Evolutionary conservation across 2,113 vertebrate genomes (phyloP).

Genomic region (Dermatemys mawii): DNA sequence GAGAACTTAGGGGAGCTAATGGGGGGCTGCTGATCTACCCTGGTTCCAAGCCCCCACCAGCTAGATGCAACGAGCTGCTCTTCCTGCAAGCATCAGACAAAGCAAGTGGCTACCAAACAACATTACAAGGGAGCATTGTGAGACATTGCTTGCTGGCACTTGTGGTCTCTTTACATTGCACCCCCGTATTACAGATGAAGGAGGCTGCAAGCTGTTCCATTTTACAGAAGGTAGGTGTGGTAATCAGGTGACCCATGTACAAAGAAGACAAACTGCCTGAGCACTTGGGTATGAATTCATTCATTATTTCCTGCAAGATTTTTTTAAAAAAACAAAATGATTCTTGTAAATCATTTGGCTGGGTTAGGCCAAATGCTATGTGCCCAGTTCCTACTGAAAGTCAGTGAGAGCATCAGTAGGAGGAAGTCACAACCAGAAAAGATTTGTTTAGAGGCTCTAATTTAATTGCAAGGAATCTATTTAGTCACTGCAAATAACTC

Average conservation of each 20-base stretch:
- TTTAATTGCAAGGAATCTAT: neutral
- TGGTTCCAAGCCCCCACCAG: too few relatives aligned
- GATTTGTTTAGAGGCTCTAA: neutral
- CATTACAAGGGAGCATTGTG: too few relatives aligned
- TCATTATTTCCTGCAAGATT: neutral
- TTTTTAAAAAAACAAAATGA: neutral
- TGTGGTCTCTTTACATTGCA: neutral
- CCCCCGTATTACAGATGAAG: neutral
- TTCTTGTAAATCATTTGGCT: neutral
- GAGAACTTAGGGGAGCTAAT: too few relatives aligned
- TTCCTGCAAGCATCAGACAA: too few relatives aligned
- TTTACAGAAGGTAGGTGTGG: neutral
- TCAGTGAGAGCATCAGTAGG: neutral
- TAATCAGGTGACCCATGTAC: neutral
- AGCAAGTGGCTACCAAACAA: too few relatives aligned
- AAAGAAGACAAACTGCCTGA: neutral
- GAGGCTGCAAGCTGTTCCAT: neutral
- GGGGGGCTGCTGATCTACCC: too few relatives aligned
- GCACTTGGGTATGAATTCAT: neutral
- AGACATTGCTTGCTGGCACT: neutral
- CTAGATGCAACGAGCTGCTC: too few relatives aligned
- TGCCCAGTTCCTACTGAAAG: neutral
- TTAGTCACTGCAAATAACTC: neutral
- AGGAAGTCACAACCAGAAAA: neutral
- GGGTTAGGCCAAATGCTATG: neutral